Evolutionary conservation across 1,140 invertebrate genomes (phyloP).

Genomic region (Pachyrhynchus sulphureomaculatus): DNA sequence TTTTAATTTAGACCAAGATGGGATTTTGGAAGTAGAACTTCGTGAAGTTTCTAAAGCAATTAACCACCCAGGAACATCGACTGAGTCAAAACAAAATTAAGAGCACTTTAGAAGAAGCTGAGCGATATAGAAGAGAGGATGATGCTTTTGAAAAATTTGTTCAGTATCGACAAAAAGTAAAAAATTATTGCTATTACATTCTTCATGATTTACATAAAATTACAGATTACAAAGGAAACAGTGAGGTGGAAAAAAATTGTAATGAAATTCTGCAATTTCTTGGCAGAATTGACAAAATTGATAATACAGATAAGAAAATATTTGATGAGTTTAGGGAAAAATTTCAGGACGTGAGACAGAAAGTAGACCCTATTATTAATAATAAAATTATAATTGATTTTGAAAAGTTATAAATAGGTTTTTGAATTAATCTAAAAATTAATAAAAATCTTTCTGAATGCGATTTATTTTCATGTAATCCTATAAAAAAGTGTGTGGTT

Average conservation of each 20-base stretch:
- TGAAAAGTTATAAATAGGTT: neutral
- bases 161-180: neutral
- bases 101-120: neutral
- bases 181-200: neutral
- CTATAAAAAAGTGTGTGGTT: too few species aligned
- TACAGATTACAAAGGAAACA: neutral
- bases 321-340: neutral
- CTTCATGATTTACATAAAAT: neutral
- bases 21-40: constrained; percentile 23
- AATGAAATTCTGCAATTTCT: neutral
- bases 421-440: too few species aligned
- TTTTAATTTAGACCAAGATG: constrained; percentile 25
- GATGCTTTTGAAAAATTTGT: constrained; percentile 4
- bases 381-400: neutral
- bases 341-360: neutral
- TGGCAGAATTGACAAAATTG: too few species aligned
- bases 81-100: neutral
- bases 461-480: too few species aligned
- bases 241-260: neutral
- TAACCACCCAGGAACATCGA: neutral
- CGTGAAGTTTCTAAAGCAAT: constrained; percentile 5
- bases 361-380: neutral
- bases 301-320: neutral
- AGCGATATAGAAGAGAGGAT: constrained; percentile 1
- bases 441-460: too few species aligned